Conservation (phyloP, 2,113 vertebrate genomes). For the Python bivittatus region DNA sequence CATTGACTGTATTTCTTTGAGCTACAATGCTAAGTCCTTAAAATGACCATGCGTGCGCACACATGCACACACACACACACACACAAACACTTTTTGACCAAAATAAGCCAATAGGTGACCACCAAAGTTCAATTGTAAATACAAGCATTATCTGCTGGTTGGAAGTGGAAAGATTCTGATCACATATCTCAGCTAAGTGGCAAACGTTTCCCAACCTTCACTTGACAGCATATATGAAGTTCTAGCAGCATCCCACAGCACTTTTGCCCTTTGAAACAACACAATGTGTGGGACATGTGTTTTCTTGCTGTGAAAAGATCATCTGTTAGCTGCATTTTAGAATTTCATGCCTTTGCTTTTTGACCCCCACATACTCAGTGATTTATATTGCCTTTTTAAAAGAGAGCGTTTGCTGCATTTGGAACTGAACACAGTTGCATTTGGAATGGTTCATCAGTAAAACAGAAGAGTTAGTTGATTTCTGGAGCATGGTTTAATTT, state of each 20-base stretch:
- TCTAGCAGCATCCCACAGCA: conserved; percentile 61
- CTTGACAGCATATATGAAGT: neutral
- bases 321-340: conserved; percentile 52
- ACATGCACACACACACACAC: too few relatives aligned
- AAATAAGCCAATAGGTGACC: neutral
- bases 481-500: neutral
- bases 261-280: conserved; percentile 66
- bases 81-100: too few relatives aligned
- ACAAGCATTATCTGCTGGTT: neutral
- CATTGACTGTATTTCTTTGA: neutral
- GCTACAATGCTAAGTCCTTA: neutral
- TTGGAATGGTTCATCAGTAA: neutral
- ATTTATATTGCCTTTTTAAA: conserved; percentile 36
- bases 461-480: neutral
- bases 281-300: conserved; percentile 54
- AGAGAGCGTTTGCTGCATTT: neutral
- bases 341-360: conserved; percentile 41
- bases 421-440: neutral
- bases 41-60: too few relatives aligned
- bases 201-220: neutral
- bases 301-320: conserved; percentile 57
- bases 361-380: neutral
- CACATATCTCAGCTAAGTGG: neutral
- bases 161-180: conserved; percentile 2
- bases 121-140: neutral